Conservation (phyloP, 2,113 vertebrate genomes). For the Oncorhynchus clarkii region DNA sequence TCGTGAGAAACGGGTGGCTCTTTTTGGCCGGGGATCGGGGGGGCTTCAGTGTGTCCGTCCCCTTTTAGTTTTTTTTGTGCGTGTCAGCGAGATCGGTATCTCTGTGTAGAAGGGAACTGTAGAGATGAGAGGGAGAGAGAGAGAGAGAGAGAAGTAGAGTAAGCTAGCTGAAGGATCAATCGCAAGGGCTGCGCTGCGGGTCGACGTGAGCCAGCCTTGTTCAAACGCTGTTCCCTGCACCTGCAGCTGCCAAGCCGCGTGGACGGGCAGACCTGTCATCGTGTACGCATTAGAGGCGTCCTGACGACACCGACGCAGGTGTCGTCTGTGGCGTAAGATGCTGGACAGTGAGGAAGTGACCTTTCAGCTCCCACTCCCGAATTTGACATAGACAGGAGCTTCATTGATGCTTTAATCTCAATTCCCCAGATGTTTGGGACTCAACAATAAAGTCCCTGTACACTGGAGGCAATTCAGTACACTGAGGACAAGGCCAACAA, state of each 20-base stretch:
- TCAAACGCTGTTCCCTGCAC: slow-evolving; percentile 40
- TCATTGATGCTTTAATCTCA: slow-evolving; percentile 49
- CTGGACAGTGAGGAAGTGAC: background rate
- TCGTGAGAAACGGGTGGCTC: slow-evolving; percentile 52
- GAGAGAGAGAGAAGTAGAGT: background rate
- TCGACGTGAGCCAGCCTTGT: slow-evolving; percentile 17
- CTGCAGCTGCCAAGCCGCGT: slow-evolving; percentile 33
- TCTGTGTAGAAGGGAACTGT: slow-evolving; percentile 27
- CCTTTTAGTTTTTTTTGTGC: slow-evolving; percentile 14
- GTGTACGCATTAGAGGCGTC: slow-evolving; percentile 53
- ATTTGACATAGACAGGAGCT: background rate
- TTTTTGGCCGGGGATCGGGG: slow-evolving; percentile 42
- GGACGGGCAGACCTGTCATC: slow-evolving; percentile 58
- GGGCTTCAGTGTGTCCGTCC: slow-evolving; percentile 33
- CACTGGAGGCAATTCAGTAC: too few relatives aligned
- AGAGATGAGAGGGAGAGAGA: slow-evolving; percentile 33
- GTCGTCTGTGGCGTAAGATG: background rate
- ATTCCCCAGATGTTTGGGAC: slow-evolving; percentile 46
- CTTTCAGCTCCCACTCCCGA: background rate
- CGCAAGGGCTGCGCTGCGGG: background rate
- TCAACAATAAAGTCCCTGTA: slow-evolving; percentile 13
- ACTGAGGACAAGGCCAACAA: background rate
- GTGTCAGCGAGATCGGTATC: slow-evolving; percentile 50
- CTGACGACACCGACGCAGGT: background rate
- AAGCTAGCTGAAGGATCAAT: slow-evolving; percentile 14